Evolutionary conservation across 1,140 invertebrate genomes (phyloP).

Genomic region (Cryptotermes secundus): DNA sequence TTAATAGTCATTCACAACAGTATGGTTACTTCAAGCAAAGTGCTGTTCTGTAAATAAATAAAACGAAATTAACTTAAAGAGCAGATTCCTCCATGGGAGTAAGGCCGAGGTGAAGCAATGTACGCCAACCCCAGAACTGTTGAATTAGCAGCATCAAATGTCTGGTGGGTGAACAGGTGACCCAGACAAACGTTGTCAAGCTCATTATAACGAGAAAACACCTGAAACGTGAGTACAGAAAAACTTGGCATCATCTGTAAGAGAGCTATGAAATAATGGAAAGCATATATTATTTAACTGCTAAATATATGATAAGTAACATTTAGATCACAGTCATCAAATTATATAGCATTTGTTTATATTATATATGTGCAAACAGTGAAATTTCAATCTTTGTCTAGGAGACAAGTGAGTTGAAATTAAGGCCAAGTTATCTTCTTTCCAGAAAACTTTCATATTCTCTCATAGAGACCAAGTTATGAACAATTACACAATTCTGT

Average conservation of each 20-base stretch:
- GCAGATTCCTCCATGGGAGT: constrained; percentile 54
- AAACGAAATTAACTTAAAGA: constrained; percentile 47
- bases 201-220: constrained; percentile 47
- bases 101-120: constrained; percentile 50
- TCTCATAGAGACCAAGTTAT: too few relatives aligned
- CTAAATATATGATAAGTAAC: too few relatives aligned
- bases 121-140: constrained; percentile 55
- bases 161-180: constrained; percentile 57
- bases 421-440: too few relatives aligned
- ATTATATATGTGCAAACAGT: too few relatives aligned
- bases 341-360: too few relatives aligned
- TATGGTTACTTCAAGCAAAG: not conserved
- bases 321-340: too few relatives aligned
- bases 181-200: constrained; percentile 50
- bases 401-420: too few relatives aligned
- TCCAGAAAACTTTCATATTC: too few relatives aligned
- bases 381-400: too few relatives aligned
- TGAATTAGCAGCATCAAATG: constrained; percentile 48
- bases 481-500: too few relatives aligned
- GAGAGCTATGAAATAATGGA: not conserved
- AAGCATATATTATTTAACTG: too few relatives aligned
- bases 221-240: constrained; percentile 43
- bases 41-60: not conserved
- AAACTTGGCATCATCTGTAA: not conserved
- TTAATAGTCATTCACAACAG: not conserved